A percentile compares a stretch with the other conserved stretches of the same genome.
Evolutionary conservation across 2,797 vertebrate genomes (phyloP).

Genomic region (Sebastes steindachneri): DNA sequence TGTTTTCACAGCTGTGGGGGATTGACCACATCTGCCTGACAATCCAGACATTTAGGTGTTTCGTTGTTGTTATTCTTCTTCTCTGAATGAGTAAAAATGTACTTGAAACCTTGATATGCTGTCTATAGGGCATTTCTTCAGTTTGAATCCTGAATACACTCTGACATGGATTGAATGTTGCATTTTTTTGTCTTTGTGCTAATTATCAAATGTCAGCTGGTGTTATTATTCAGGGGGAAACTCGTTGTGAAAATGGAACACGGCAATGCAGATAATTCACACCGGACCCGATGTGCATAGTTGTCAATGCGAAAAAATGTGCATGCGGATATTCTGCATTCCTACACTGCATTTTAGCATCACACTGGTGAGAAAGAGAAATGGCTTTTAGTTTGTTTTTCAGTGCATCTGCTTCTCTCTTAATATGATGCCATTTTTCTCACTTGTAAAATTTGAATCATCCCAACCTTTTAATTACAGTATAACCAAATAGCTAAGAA

Average conservation of each 20-base stretch:
- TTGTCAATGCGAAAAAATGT: too few relatives aligned
- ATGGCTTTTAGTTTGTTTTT: neutral
- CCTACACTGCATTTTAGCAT: too few relatives aligned
- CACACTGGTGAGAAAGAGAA: too few relatives aligned
- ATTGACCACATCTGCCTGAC: conserved; percentile 7
- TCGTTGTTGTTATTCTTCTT: neutral
- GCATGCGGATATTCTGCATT: too few relatives aligned
- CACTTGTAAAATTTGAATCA: neutral
- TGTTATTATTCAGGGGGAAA: too few relatives aligned
- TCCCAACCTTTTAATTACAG: neutral
- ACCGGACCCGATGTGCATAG: too few relatives aligned
- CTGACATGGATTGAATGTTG: too few relatives aligned
- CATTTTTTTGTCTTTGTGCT: neutral
- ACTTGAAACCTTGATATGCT: neutral
- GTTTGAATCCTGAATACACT: neutral
- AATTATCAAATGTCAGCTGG: neutral
- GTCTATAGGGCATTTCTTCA: neutral
- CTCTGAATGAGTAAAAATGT: neutral
- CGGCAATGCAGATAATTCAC: too few relatives aligned
- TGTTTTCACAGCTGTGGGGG: conserved; percentile 54
- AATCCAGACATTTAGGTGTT: conserved; percentile 2
- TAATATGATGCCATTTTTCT: too few relatives aligned
- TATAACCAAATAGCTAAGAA: neutral
- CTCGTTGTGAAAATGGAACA: too few relatives aligned
- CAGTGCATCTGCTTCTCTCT: neutral